Evolutionary conservation across 2,888 invertebrate species (phyloP), one percentile per base, ranked within the genome.

Genomic region (Ceramica pisi): DNA sequence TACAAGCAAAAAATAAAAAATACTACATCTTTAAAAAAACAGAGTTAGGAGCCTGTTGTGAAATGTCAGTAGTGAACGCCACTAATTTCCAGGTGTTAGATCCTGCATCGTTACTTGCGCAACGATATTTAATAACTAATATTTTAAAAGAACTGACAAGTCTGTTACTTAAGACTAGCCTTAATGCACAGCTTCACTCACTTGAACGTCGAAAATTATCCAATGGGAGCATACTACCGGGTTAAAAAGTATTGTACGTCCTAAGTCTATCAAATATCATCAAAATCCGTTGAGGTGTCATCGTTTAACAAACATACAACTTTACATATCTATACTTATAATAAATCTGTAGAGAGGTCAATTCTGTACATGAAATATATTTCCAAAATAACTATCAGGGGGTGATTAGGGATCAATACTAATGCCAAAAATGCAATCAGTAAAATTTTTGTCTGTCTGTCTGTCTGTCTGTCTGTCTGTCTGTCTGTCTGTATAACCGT

Each of bases 21-120:
- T 41, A 41, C 6, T 12, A 35, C 21, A 1, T 38, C 14, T 4
- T 57, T 21, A 14, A 7, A 35, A 9, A 19, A 31, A 8, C 4
- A 56, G 1, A 59, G 19, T 48, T 6, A 31, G 31, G 5, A n/a
- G 9, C 46, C 12, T 56, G 16, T 16, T 8, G 21, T 8, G 21
- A 5, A 14, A 8, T 38, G 21, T 19, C 14, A 41, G 14, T 44
- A 23, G n/a, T 19, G 56, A 1, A 12, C 2, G 46, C 19, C 19
- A 14, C 19, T 38, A 21, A 26, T 48, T 56, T 31, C 31, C 35
- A 75, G 75, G 50, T 74, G 41, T 26, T 62, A 44, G 26, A 62
- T 14, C 12, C n/a, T 55, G 31, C 55, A 23, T 44, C 44, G 14
- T 14, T 48, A 57, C 65, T 51, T 23, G 44, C 12, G 23, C n/a